phyloP scores from a whole-genome alignment of 53 echinoderm and acorn worm species.

The Crossaster papposus region DNA sequence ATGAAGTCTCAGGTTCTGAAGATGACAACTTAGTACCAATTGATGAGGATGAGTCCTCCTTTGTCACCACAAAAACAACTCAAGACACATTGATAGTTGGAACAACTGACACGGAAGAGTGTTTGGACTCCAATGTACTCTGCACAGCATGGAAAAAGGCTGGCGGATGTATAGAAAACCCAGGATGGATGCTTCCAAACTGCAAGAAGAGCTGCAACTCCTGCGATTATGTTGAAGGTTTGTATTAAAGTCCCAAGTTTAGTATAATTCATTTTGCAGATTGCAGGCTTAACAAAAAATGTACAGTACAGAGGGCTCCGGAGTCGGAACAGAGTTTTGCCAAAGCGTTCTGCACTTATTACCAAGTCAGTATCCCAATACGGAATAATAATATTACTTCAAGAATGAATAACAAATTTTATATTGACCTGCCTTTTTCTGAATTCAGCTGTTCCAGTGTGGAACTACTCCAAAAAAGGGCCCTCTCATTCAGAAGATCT shows the following conservation, averaged over 20 bases:
- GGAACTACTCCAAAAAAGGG: neutral
- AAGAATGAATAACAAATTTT: neutral
- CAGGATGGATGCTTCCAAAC: slow-evolving; percentile 74
- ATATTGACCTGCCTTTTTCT: neutral
- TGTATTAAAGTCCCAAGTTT: neutral
- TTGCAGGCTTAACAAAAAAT: neutral
- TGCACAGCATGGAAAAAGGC: slow-evolving; percentile 69
- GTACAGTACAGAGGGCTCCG: neutral
- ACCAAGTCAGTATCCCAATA: no score
- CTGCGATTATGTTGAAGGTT: slow-evolving; percentile 37
- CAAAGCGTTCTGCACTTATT: no score
- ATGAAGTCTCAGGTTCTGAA: slow-evolving; percentile 4
- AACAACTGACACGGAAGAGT: neutral
- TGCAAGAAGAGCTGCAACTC: slow-evolving; percentile 83
- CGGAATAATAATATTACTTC: no score
- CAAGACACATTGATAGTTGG: neutral
- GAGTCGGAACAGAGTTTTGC: no score
- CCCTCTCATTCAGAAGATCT: neutral
- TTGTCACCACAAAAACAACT: neutral
- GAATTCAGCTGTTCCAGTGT: neutral
- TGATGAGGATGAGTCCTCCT: neutral
- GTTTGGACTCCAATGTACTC: slow-evolving; percentile 58
- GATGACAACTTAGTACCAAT: slow-evolving; percentile 7
- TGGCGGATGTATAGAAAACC: slow-evolving; percentile 80
- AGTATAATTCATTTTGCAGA: neutral